phyloP scores from a whole-genome alignment of 1,140 invertebrate genomes.

The Drosophila virilis region DNA sequence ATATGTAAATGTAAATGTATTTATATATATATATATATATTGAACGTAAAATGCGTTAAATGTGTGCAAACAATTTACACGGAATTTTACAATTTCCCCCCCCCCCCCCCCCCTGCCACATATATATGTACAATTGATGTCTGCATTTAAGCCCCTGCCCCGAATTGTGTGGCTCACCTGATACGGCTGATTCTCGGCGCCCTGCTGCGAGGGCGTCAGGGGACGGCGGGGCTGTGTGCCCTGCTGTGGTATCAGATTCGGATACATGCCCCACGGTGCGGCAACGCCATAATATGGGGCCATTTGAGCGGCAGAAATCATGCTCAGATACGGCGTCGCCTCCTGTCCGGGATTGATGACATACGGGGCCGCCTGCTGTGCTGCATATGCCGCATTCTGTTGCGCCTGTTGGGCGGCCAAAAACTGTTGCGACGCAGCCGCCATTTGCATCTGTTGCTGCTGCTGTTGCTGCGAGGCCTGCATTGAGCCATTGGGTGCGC shows the following conservation, averaged over 20 bases:
- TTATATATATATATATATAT: constrained; percentile 21
- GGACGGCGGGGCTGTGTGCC: constrained; percentile 89
- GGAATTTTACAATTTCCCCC: constrained; percentile 11
- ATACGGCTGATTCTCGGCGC: constrained; percentile 86
- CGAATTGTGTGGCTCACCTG: constrained; percentile 65
- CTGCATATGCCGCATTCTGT: constrained; percentile 85
- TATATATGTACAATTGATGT: background rate
- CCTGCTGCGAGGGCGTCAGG: constrained; percentile 89
- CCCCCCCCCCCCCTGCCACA: background rate
- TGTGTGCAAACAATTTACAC: constrained; percentile 48
- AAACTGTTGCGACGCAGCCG: constrained; percentile 86
- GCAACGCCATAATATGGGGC: constrained; percentile 91
- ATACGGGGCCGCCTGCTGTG: constrained; percentile 91
- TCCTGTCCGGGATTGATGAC: constrained; percentile 92
- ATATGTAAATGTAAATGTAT: constrained; percentile 1
- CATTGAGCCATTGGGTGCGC: constrained; percentile 86
- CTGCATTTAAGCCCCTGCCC: background rate
- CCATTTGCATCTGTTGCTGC: constrained; percentile 86
- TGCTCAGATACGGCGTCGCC: constrained; percentile 86
- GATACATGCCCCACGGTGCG: constrained; percentile 93
- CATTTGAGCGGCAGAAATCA: constrained; percentile 89
- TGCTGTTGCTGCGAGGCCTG: constrained; percentile 68
- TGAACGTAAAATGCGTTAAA: constrained; percentile 21
- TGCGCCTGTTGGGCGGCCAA: constrained; percentile 82
- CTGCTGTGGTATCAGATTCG: constrained; percentile 90